phyloP scores from a whole-genome alignment of 1,140 invertebrate species.

The Amyelois transitella region DNA sequence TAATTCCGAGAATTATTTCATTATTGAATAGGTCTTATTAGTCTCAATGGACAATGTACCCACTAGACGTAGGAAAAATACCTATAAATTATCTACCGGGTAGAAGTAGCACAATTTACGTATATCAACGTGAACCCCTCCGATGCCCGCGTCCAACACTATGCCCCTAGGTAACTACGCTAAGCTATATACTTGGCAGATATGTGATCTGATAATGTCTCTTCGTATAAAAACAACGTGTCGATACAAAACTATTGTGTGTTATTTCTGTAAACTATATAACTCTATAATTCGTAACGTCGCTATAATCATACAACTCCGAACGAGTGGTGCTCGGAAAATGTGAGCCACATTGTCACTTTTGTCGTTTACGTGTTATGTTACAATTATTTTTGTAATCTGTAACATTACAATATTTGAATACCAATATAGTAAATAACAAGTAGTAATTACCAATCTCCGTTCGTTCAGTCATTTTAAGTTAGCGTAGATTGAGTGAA shows the following conservation, averaged over 20 bases:
- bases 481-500: not conserved
- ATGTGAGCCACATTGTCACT: too few relatives aligned
- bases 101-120: not conserved
- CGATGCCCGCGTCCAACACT: slow-evolving; percentile 7
- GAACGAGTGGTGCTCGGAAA: not conserved
- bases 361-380: too few relatives aligned
- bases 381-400: too few relatives aligned
- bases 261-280: not conserved
- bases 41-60: too few relatives aligned
- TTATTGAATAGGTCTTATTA: too few relatives aligned
- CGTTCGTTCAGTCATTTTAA: not conserved
- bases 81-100: too few relatives aligned
- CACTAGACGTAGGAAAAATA: too few relatives aligned
- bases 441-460: not conserved
- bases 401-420: slow-evolving; percentile 3
- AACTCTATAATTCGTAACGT: not conserved
- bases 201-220: slow-evolving; percentile 35
- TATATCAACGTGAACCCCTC: not conserved
- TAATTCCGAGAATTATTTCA: too few relatives aligned
- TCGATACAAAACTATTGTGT: slow-evolving; percentile 9
- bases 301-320: not conserved
- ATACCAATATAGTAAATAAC: not conserved
- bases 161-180: slow-evolving; percentile 44
- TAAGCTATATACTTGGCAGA: slow-evolving; percentile 44
- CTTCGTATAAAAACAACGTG: slow-evolving; percentile 3